Conservation (phyloP, 30 jellyfish, hydroid and myxozoan species). For the Aurelia sp. region DNA sequence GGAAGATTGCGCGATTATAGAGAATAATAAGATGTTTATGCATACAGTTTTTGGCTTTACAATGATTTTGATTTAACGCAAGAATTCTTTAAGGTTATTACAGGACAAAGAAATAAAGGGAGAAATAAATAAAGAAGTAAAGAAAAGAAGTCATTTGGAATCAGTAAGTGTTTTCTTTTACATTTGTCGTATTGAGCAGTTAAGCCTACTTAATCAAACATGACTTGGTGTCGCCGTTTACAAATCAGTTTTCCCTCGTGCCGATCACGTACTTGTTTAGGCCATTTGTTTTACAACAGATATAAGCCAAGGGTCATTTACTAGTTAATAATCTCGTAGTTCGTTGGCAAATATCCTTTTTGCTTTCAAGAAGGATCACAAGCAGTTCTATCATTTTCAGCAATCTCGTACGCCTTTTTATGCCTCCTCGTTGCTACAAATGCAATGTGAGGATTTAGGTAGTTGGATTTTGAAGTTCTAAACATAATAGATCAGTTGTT, state of each 20-base stretch:
- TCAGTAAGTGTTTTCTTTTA: neutral
- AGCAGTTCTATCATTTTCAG: neutral
- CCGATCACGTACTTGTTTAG: neutral
- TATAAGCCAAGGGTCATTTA: neutral
- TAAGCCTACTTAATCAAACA: neutral
- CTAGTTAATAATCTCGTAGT: neutral
- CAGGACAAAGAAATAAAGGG: neutral
- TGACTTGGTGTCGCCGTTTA: neutral
- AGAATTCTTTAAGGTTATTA: neutral
- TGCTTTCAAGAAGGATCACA: neutral
- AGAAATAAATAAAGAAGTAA: neutral
- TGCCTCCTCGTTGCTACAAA: neutral
- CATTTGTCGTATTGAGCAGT: neutral
- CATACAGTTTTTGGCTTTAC: neutral
- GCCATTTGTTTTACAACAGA: neutral
- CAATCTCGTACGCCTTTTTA: too few relatives aligned
- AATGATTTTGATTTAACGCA: neutral
- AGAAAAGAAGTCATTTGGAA: neutral
- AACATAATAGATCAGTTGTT: too few relatives aligned
- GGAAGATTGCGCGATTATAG: neutral
- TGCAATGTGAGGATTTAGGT: neutral
- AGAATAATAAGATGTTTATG: conserved; percentile 11
- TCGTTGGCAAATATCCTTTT: neutral
- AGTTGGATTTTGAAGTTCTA: neutral
- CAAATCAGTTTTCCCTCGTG: neutral